These are phyloP conservation scores for Parus major DNA, from an alignment of 2,113 vertebrate species.

Conservation along the genomic window DNA sequence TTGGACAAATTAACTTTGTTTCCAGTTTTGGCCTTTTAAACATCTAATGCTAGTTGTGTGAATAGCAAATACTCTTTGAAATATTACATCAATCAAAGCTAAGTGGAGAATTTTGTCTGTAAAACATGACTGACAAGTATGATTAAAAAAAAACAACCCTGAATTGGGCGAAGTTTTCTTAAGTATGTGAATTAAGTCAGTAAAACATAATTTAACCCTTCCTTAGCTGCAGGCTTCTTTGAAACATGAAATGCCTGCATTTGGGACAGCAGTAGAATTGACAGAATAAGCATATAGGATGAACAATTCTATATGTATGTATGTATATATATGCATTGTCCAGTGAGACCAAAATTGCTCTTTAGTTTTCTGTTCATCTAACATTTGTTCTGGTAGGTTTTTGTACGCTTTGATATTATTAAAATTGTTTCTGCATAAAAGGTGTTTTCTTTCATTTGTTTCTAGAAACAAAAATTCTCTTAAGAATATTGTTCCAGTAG, in stretches of 20 bases:
- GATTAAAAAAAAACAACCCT: neutral
- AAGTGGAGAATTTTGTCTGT: neutral
- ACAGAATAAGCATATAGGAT: neutral
- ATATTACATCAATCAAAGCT: neutral
- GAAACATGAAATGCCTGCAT: neutral
- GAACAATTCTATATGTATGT: neutral
- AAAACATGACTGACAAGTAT: neutral
- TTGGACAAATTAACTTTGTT: neutral
- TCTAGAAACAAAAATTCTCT: neutral
- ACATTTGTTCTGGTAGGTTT: neutral
- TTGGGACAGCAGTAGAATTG: neutral
- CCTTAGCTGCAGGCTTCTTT: neutral
- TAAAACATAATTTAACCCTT: neutral
- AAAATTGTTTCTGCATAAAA: slow-evolving; percentile 17
- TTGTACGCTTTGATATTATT: neutral
- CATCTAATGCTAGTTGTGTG: neutral
- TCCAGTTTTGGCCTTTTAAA: neutral
- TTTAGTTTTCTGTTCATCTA: neutral
- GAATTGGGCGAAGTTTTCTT: neutral
- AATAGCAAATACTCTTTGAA: neutral
- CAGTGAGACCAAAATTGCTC: neutral
- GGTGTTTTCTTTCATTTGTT: neutral
- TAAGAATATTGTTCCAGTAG: neutral
- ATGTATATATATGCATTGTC: neutral
- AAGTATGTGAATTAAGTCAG: neutral